Conservation (phyloP, 1,140 invertebrate genomes). For the Wasmannia auropunctata region DNA sequence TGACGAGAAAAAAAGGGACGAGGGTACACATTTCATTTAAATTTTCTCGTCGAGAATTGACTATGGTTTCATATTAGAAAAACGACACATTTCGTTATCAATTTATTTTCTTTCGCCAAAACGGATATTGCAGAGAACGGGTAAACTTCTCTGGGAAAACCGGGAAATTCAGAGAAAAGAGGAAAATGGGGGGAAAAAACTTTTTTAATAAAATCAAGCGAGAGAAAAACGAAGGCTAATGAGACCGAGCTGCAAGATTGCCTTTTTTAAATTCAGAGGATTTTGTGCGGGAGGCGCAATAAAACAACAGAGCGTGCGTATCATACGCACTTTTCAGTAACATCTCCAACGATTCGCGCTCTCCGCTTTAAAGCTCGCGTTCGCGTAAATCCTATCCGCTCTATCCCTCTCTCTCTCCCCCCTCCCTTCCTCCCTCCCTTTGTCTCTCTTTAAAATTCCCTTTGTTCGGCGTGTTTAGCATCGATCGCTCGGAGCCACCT, state of each 20-base stretch:
- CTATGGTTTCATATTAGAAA: not conserved
- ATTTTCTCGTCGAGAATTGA: not conserved
- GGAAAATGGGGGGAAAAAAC: not conserved
- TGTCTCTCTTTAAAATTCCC: conserved; percentile 12
- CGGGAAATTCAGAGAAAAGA: not conserved
- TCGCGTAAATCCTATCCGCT: conserved; percentile 15
- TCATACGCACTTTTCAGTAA: not conserved
- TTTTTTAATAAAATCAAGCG: not conserved
- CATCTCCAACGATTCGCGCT: not conserved
- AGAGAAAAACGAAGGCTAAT: not conserved
- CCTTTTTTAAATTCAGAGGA: not conserved
- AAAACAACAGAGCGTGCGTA: not conserved
- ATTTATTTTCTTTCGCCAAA: not conserved
- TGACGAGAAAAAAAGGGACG: not conserved
- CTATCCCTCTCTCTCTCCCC: not conserved
- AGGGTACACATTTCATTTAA: not conserved
- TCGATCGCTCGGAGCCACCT: conserved; percentile 31
- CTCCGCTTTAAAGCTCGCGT: conserved; percentile 38
- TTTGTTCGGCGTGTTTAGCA: conserved; percentile 40
- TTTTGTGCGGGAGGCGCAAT: not conserved
- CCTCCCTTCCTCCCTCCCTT: not conserved
- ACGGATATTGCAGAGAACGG: not conserved
- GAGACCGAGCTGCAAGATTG: not conserved
- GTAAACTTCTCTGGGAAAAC: not conserved
- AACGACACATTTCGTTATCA: not conserved